Evolutionary conservation across 2,113 vertebrate species (phyloP), one percentile per base, ranked within the genome.

Genomic region (Silurus glanis): DNA sequence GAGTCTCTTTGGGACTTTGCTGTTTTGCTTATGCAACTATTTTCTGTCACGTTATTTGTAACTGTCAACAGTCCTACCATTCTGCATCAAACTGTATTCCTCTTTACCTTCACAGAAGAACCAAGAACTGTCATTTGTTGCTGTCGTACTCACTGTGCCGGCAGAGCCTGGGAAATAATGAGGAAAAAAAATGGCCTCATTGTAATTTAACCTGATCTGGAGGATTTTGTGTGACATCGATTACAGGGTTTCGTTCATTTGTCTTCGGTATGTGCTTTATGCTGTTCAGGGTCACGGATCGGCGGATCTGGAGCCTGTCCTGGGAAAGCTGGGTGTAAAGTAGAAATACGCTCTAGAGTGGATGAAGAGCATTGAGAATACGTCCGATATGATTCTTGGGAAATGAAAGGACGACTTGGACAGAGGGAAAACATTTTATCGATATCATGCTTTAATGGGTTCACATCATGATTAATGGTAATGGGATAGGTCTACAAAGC

Each of bases 181-280:
- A 61, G 80, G 49, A 86, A 64, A 83, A 75, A 80, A 87, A 75
- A 74, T 78, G 28, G 56, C 47, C 56, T 80, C 56, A 67, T 83
- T 81, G 89, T 87, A 90, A 87, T 56, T 79, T 61, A 82, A 67
- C 58, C 83, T 56, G 69, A 66, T 16, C 75, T 51, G 61, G 19
- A 83, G 61, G 85, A 64, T 86, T 74, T 56, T 28, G 66, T 82
- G 71, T 47, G 37, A 81, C 16, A 23, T 87, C 67, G 53, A 78
- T 66, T 69, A 75, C 83, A 79, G 86, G 87, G 71, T 87, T 79
- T 69, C 83, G 66, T 49, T 19, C 62, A 81, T 72, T 83, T 37
- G n/a, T 9, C 71, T 61, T 28, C 59, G 47, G 37, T 84, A 55
- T 17, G 10, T 0, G 9, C 2, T 74, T 74, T 74, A 55, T 76